Conservation (phyloP, 2,797 vertebrate genomes). For the Gymnothorax javanicus region DNA sequence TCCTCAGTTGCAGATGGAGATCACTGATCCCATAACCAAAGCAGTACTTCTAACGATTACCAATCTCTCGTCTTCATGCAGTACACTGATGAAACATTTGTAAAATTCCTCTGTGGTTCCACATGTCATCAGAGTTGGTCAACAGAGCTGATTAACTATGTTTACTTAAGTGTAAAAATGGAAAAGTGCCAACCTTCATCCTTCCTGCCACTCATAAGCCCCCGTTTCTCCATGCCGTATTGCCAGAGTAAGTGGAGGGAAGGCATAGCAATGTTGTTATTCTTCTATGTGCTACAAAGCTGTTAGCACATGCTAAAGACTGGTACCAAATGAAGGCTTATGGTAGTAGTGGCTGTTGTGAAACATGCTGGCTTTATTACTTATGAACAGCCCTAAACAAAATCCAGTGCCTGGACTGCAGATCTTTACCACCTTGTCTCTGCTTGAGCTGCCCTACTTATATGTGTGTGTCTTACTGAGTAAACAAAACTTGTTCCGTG, state of each 20-base stretch:
- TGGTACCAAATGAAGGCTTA: not conserved
- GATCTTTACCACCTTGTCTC: not conserved
- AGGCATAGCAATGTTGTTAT: not conserved
- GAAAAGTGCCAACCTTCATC: conserved; percentile 5
- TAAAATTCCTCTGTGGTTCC: conserved; percentile 16
- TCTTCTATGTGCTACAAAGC: not conserved
- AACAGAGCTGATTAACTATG: conserved; percentile 15
- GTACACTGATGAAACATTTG: conserved; percentile 6
- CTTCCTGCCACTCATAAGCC: not conserved
- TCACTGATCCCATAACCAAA: not conserved
- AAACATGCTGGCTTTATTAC: not conserved
- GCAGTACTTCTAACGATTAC: not conserved
- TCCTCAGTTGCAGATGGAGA: conserved; percentile 1
- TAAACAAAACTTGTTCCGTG: not conserved
- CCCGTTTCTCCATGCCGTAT: not conserved
- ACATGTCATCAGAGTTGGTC: conserved; percentile 10
- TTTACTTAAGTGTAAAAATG: conserved; percentile 17
- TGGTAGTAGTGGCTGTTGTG: not conserved
- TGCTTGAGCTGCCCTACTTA: not conserved
- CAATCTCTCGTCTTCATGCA: not conserved
- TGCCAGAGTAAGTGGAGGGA: not conserved
- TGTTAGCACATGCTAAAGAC: conserved; percentile 3
- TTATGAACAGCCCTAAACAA: not conserved
- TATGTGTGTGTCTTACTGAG: not conserved
- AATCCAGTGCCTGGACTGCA: not conserved